These are phyloP conservation scores for Dendrocincla fuliginosa DNA, from an alignment of 2,797 vertebrate species.

Conservation along the genomic window DNA sequence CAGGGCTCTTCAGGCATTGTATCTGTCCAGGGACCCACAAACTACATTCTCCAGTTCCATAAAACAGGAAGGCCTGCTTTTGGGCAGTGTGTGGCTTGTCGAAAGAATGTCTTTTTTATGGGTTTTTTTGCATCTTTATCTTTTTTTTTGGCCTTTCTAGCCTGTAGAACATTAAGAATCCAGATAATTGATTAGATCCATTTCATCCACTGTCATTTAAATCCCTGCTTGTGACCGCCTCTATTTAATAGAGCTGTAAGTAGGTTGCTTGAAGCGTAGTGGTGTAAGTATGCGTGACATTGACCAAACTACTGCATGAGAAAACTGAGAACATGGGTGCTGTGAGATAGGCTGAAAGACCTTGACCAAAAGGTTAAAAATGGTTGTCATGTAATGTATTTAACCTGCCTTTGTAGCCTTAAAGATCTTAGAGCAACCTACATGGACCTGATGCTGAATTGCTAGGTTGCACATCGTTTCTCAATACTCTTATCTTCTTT, in stretches of 20 bases:
- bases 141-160: not conserved
- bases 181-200: not conserved
- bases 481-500: not conserved
- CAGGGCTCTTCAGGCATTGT: accelerated
- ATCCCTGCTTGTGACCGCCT: not conserved
- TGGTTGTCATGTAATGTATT: not conserved
- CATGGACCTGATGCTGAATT: not conserved
- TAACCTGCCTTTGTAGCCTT: not conserved
- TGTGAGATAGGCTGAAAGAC: not conserved
- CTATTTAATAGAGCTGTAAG: not conserved
- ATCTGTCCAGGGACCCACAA: not conserved
- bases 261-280: not conserved
- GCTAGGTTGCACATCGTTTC: not conserved
- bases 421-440: not conserved
- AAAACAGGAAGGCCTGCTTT: not conserved
- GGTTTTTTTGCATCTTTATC: not conserved
- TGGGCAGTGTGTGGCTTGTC: not conserved
- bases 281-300: not conserved
- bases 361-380: not conserved
- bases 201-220: not conserved
- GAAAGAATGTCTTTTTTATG: not conserved
- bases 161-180: not conserved
- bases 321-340: not conserved
- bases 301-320: not conserved
- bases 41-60: not conserved